Conservation (phyloP, 2,888 invertebrate species). For the Pyrochroa serraticornis region DNA sequence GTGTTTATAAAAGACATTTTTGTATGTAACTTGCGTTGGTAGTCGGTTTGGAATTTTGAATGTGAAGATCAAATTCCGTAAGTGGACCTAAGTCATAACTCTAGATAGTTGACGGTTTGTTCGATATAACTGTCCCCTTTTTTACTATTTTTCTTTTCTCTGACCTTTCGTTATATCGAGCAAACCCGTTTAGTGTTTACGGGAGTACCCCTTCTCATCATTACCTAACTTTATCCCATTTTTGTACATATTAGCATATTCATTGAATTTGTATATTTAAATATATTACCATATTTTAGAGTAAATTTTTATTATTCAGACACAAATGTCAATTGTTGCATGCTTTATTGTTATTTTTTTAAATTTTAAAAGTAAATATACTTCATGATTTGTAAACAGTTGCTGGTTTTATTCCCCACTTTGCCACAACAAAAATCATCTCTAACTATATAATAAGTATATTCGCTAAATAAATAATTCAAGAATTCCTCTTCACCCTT, state of each 20-base stretch:
- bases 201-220: too few species aligned
- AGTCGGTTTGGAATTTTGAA: conserved; percentile 25
- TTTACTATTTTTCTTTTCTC: conserved; percentile 9
- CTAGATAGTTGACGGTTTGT: conserved; percentile 30
- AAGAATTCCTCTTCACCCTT: conserved; percentile 48
- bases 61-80: conserved; percentile 41
- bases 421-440: neutral
- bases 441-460: neutral
- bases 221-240: neutral
- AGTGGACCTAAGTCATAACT: conserved; percentile 46
- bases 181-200: neutral
- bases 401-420: conserved; percentile 10
- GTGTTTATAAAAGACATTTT: conserved; percentile 31
- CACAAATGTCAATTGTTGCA: conserved; percentile 43
- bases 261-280: conserved; percentile 25
- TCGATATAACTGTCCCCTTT: conserved; percentile 9
- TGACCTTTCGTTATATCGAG: neutral
- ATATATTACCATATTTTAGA: conserved; percentile 33
- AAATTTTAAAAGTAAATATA: conserved; percentile 41
- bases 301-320: conserved; percentile 39
- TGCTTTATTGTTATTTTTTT: conserved; percentile 43
- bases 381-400: conserved; percentile 36
- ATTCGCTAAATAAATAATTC: neutral
- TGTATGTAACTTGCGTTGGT: conserved; percentile 24
- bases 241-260: conserved; percentile 8